Percentiles rank a stretch among this genome's conserved stretches.
phyloP scores from a whole-genome alignment of 2,113 vertebrate species.

The Scatophagus argus region DNA sequence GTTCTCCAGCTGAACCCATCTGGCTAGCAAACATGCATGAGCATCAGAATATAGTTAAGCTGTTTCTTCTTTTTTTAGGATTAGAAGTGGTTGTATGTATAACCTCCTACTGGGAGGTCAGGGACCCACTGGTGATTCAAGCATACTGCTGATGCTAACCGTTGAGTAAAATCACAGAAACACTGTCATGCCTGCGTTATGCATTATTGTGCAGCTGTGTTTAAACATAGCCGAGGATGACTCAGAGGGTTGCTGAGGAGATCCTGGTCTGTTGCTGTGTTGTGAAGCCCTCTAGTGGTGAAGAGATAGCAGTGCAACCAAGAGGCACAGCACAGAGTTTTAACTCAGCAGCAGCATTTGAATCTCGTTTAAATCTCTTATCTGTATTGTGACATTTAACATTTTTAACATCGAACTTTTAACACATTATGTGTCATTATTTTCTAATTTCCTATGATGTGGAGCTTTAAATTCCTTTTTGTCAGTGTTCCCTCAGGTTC shows the following conservation, averaged over 20 bases:
- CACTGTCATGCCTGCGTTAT: conserved; percentile 15
- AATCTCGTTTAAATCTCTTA: background rate
- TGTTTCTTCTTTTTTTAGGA: background rate
- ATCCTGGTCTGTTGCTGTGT: conserved; percentile 28
- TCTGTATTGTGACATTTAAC: background rate
- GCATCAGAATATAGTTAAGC: conserved; percentile 48
- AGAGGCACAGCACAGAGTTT: background rate
- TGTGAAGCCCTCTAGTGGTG: conserved; percentile 67
- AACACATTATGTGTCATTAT: background rate
- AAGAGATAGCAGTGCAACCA: conserved; percentile 12
- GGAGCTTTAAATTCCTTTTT: background rate
- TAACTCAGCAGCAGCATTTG: background rate
- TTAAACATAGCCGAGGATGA: conserved; percentile 41
- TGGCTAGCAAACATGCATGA: conserved; percentile 37
- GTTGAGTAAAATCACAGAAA: conserved; percentile 19
- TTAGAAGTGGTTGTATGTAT: conserved; percentile 53
- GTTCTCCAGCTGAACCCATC: conserved; percentile 19
- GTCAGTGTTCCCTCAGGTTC: conserved; percentile 46
- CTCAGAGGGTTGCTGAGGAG: conserved; percentile 50
- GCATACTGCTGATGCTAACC: conserved; percentile 25
- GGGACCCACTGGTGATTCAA: conserved; percentile 40
- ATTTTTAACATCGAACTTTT: background rate
- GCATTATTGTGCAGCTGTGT: conserved; percentile 15
- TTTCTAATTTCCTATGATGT: background rate
- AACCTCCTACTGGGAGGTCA: conserved; percentile 36